Evolutionary conservation across 2,113 vertebrate species (phyloP).

Genomic region (Laticauda laticaudata): DNA sequence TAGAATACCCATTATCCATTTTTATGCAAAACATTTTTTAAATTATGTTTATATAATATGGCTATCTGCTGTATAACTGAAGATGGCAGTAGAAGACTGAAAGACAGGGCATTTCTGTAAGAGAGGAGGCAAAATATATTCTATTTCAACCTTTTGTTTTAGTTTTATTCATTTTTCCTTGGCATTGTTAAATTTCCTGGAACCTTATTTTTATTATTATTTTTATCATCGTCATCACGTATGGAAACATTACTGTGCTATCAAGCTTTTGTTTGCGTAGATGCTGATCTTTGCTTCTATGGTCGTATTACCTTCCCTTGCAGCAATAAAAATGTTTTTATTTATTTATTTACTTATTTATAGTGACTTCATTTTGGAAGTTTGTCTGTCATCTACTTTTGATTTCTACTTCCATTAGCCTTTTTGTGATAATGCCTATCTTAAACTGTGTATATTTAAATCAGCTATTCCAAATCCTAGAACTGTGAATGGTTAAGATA

Average conservation of each 20-base stretch:
- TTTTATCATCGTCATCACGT: background rate
- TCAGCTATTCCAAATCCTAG: background rate
- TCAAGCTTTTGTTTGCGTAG: background rate
- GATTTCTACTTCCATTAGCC: background rate
- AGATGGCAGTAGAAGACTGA: slow-evolving; percentile 52
- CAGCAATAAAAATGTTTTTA: background rate
- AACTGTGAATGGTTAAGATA: background rate
- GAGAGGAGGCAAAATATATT: background rate
- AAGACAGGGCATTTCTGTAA: background rate
- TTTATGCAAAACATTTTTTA: background rate
- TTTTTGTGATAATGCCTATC: background rate
- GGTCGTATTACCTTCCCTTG: slow-evolving; percentile 3
- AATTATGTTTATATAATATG: slow-evolving; percentile 6
- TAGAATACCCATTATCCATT: background rate
- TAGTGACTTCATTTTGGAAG: background rate
- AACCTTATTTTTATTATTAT: slow-evolving; percentile 1
- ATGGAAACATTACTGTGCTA: background rate
- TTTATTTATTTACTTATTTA: background rate
- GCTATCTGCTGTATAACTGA: background rate
- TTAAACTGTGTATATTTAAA: slow-evolving; percentile 6
- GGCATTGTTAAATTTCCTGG: slow-evolving; percentile 11
- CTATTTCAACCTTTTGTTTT: accelerated
- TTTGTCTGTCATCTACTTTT: background rate
- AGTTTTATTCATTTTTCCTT: background rate
- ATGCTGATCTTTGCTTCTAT: slow-evolving; percentile 4